Evolutionary conservation across 2,888 invertebrate genomes (phyloP).

Genomic region (Orthosia gracilis): DNA sequence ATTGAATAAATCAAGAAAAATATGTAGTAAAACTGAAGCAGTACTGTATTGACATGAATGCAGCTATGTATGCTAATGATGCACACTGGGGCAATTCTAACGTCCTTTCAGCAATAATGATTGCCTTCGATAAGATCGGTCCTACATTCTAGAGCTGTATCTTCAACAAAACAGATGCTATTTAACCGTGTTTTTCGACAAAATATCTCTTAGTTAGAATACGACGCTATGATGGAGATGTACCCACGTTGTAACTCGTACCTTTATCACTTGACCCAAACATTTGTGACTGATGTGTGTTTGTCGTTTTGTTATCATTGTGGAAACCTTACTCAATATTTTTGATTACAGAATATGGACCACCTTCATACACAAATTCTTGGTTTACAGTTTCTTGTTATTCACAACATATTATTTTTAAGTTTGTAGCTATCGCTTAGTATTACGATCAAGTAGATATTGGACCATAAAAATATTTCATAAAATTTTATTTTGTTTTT

Average conservation of each 20-base stretch:
- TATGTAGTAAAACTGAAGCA: slow-evolving; percentile 47
- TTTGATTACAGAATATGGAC: slow-evolving; percentile 16
- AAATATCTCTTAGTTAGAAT: slow-evolving; percentile 36
- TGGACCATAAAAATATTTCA: slow-evolving; percentile 54
- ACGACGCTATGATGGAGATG: slow-evolving; percentile 25
- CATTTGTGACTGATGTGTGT: slow-evolving; percentile 45
- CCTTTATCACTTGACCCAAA: slow-evolving; percentile 62
- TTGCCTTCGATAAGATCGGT: slow-evolving; percentile 63
- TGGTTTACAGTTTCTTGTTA: slow-evolving; percentile 3
- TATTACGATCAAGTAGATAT: slow-evolving; percentile 25
- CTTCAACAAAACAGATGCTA: slow-evolving; percentile 56
- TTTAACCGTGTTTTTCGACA: slow-evolving; percentile 62
- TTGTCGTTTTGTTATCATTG: slow-evolving; percentile 45
- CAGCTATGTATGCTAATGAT: slow-evolving; percentile 50
- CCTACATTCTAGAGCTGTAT: slow-evolving; percentile 62
- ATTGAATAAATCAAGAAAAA: slow-evolving; percentile 67
- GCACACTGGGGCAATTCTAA: slow-evolving; percentile 35
- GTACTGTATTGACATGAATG: slow-evolving; percentile 49
- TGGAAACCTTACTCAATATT: slow-evolving; percentile 47
- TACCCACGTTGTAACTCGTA: slow-evolving; percentile 32
- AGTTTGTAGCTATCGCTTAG: neutral
- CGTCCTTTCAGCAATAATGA: slow-evolving; percentile 58
- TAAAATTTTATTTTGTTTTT: slow-evolving; percentile 70
- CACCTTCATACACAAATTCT: neutral
- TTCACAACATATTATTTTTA: slow-evolving; percentile 5